Percentiles rank a stretch among this genome's conserved stretches.
These are phyloP conservation scores for Tenthredo livida DNA, from an alignment of 2,888 invertebrate genomes.

Conservation along the genomic window DNA sequence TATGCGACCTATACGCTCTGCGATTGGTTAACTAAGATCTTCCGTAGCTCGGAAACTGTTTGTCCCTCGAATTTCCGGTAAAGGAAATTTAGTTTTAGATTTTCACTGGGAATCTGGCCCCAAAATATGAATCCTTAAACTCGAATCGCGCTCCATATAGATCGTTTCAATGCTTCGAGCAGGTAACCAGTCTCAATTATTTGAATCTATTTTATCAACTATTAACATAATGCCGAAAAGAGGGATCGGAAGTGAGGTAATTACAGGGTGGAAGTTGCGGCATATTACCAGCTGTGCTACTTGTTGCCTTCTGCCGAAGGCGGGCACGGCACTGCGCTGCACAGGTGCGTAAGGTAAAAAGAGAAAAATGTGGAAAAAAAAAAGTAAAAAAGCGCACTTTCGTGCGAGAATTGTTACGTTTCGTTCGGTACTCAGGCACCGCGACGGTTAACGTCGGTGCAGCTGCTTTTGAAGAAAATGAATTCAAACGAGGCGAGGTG, in stretches of 20 bases:
- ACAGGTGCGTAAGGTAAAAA: constrained; percentile 2
- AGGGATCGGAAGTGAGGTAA: constrained; percentile 4
- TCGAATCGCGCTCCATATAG: neutral
- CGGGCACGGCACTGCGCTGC: neutral
- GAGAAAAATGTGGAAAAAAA: neutral
- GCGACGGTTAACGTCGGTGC: constrained; percentile 27
- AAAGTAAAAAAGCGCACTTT: neutral
- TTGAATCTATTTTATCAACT: neutral
- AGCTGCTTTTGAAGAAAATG: constrained; percentile 29
- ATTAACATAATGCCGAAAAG: neutral
- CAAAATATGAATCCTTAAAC: too few species aligned
- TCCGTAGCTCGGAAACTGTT: too few species aligned
- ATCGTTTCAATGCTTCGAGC: neutral
- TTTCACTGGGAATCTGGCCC: too few species aligned
- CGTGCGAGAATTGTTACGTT: constrained; percentile 33
- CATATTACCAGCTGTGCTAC: neutral
- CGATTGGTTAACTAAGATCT: too few species aligned
- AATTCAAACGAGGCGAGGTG: constrained; percentile 19
- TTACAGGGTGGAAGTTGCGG: constrained; percentile 1
- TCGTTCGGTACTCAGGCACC: constrained; percentile 32
- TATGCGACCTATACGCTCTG: too few species aligned
- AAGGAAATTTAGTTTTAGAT: too few species aligned
- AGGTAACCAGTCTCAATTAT: neutral
- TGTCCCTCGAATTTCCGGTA: too few species aligned
- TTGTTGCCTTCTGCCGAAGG: neutral